These are phyloP conservation scores for Danio choprae DNA, from an alignment of 2,797 vertebrate genomes.

Conservation along the genomic window DNA sequence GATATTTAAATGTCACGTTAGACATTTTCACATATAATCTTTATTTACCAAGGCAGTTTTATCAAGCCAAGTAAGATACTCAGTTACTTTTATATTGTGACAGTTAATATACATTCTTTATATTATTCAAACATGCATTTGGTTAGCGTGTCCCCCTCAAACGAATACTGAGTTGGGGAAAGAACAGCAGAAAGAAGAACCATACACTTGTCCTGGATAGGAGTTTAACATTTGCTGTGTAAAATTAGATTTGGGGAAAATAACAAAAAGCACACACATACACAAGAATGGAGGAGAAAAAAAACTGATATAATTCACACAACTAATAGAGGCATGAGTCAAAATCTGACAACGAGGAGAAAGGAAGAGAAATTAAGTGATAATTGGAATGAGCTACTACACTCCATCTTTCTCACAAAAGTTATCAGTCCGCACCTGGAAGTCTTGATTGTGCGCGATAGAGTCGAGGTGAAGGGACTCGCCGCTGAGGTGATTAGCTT, in stretches of 20 bases:
- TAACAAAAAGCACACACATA: neutral
- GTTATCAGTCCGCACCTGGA: constrained; percentile 59
- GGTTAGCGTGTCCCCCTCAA: neutral
- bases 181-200: neutral
- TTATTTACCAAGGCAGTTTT: neutral
- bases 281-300: neutral
- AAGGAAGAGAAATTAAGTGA: constrained; percentile 55
- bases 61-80: neutral
- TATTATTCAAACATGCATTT: neutral
- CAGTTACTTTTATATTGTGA: neutral
- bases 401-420: constrained; percentile 51
- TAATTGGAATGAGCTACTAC: constrained; percentile 59
- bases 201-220: neutral
- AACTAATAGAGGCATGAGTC: constrained; percentile 56
- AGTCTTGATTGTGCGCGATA: constrained; percentile 55
- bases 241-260: neutral
- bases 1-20: neutral
- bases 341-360: constrained; percentile 55
- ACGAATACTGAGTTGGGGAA: neutral
- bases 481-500: constrained; percentile 52
- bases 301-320: constrained; percentile 48
- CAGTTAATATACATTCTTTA: neutral
- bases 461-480: constrained; percentile 42
- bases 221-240: neutral
- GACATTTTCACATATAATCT: neutral